Evolutionary conservation across 2,797 vertebrate genomes (phyloP).

Genomic region (Bradypus variegatus): DNA sequence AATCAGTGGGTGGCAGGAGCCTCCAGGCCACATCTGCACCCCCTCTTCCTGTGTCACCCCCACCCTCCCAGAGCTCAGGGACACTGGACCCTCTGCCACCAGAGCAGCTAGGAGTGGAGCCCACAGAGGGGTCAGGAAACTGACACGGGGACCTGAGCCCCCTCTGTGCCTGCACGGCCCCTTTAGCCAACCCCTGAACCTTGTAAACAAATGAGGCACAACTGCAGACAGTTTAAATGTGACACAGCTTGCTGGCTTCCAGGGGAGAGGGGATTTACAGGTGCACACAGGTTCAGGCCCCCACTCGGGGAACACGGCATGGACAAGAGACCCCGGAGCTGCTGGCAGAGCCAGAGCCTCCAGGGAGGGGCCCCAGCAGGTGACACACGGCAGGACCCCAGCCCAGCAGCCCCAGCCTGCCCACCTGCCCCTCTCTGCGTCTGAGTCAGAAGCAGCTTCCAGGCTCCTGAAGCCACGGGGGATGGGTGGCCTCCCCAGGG

Average conservation of each 20-base stretch:
- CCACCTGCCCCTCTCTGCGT: rapidly evolving
- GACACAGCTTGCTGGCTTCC: constrained; percentile 43
- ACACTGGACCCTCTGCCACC: rapidly evolving
- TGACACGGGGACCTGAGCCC: not conserved
- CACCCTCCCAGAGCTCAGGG: rapidly evolving
- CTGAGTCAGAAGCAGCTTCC: not conserved
- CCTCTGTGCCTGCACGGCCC: not conserved
- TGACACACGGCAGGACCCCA: too few relatives aligned
- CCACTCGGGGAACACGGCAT: not conserved
- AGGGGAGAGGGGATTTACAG: constrained; percentile 38
- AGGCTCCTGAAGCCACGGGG: too few relatives aligned
- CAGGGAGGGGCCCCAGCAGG: rapidly evolving
- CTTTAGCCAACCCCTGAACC: constrained; percentile 47
- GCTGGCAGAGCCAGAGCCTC: rapidly evolving
- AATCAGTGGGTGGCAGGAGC: not conserved
- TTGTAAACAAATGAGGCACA: constrained; percentile 22
- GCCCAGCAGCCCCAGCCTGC: too few relatives aligned
- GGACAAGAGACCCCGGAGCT: not conserved
- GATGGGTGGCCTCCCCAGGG: not conserved
- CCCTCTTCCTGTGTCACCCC: rapidly evolving
- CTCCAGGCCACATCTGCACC: not conserved
- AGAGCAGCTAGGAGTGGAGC: not conserved
- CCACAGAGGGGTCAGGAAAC: not conserved
- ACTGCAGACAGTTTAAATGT: constrained; percentile 44
- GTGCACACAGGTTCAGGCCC: not conserved